phyloP scores from a whole-genome alignment of 2,797 vertebrate species.

The Dryobates pubescens region DNA sequence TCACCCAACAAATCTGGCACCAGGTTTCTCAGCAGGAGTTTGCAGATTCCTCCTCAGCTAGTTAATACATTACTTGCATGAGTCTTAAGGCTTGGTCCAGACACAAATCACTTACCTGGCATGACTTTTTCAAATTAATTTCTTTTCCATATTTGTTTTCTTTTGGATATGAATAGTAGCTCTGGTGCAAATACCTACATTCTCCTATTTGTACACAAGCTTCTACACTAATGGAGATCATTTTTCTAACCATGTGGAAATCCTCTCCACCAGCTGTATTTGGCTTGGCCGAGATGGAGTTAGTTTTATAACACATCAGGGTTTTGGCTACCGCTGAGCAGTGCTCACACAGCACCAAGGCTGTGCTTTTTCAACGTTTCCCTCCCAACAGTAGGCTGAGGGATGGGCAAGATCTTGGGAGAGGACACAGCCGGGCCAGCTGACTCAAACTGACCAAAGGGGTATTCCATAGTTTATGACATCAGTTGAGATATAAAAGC shows the following conservation, averaged over 20 bases:
- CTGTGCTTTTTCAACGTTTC: too few species aligned
- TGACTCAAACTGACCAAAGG: too few species aligned
- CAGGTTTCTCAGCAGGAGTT: slow-evolving; percentile 1
- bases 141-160: not conserved
- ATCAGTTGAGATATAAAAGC: too few species aligned
- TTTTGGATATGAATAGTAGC: not conserved
- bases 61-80: not conserved
- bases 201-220: not conserved
- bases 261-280: not conserved
- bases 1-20: slow-evolving; percentile 2
- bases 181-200: not conserved
- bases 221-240: not conserved
- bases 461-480: too few species aligned
- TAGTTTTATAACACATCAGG: too few species aligned
- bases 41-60: not conserved
- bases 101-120: not conserved
- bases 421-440: too few species aligned
- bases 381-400: too few species aligned
- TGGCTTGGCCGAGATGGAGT: too few species aligned
- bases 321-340: too few species aligned
- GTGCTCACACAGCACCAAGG: too few species aligned
- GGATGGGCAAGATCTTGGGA: too few species aligned
- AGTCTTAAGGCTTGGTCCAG: not conserved
- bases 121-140: not conserved
- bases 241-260: not conserved